A percentile compares a stretch with the other conserved stretches of the same genome.
These are phyloP conservation scores for Stichodactyla helianthus DNA, from an alignment of 64 coral and sea anemone genomes.

Conservation along the genomic window DNA sequence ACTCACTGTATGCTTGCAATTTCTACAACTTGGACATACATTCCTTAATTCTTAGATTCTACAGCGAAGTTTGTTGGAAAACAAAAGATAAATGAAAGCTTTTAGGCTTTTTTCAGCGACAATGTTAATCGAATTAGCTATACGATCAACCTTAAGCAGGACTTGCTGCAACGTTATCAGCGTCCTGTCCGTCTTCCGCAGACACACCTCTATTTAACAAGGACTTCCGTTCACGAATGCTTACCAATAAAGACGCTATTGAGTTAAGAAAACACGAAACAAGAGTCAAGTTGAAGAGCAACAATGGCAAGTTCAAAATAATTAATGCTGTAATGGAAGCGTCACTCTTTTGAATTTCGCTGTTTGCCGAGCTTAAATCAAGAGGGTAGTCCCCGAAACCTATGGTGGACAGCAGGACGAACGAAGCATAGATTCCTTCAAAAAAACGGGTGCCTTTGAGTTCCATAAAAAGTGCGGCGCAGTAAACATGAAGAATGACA, in stretches of 20 bases:
- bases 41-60: no score
- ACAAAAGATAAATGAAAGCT: no score
- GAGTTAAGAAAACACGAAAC: slow-evolving; percentile 6
- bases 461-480: background rate
- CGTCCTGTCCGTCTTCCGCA: background rate
- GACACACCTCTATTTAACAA: background rate
- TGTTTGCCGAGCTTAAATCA: background rate
- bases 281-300: background rate
- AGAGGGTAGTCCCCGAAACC: background rate
- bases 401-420: background rate
- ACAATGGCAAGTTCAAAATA: background rate
- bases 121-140: no score
- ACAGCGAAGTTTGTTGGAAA: no score
- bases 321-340: background rate
- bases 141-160: no score
- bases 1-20: no score
- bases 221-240: background rate
- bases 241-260: background rate
- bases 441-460: background rate
- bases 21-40: no score
- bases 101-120: no score
- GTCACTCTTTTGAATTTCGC: background rate
- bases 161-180: background rate
- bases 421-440: slow-evolving; percentile 13
- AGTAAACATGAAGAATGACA: background rate